Evolutionary conservation across 2,888 invertebrate species (phyloP).

Genomic region (Rapana venosa): DNA sequence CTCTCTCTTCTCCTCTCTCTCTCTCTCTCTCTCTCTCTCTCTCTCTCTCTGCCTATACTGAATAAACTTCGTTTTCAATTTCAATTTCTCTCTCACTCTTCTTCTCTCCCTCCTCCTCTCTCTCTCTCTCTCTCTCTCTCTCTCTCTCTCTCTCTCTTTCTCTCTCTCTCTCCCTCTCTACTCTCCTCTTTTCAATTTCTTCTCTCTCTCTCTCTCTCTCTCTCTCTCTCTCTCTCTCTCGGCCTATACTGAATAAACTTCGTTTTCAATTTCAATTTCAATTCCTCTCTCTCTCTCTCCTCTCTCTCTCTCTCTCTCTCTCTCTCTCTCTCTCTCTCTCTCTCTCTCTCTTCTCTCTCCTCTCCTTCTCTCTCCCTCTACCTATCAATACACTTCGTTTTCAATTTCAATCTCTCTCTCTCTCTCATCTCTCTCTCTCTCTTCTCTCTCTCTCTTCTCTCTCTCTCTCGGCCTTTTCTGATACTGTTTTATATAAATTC

Average conservation of each 20-base stretch:
- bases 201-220: slow-evolving; percentile 16
- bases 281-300: neutral
- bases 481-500: too few species aligned
- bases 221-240: slow-evolving; percentile 31
- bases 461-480: too few species aligned
- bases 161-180: neutral
- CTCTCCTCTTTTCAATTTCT: neutral
- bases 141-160: neutral
- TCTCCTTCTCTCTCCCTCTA: too few species aligned
- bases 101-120: neutral
- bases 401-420: too few species aligned
- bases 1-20: too few species aligned
- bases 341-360: too few species aligned
- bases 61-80: too few species aligned
- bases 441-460: too few species aligned
- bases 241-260: too few species aligned
- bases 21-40: neutral
- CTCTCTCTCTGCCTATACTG: too few species aligned
- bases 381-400: too few species aligned
- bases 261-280: neutral
- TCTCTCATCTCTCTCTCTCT: neutral
- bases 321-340: neutral
- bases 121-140: neutral
- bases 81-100: too few species aligned
- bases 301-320: slow-evolving; percentile 21